Percentiles rank a stretch among this genome's conserved stretches.
These are phyloP conservation scores for Drosophila prolongata DNA, from an alignment of 2,888 invertebrate genomes.

Conservation along the genomic window DNA sequence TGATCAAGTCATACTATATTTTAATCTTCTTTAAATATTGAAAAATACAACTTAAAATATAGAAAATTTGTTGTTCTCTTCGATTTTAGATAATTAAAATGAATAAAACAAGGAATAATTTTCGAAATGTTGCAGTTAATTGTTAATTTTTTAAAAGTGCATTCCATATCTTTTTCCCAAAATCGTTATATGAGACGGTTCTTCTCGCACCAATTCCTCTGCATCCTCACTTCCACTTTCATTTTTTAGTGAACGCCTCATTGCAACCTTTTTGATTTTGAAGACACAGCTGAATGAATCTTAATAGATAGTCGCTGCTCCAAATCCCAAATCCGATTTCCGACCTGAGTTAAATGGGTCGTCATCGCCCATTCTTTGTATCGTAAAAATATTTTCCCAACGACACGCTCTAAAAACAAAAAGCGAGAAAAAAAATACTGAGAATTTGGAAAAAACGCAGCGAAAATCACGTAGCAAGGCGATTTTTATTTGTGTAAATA, in stretches of 20 bases:
- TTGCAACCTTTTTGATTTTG: slow-evolving; percentile 50
- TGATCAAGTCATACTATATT: background rate
- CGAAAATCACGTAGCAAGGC: slow-evolving; percentile 72
- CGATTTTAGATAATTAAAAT: too few species aligned
- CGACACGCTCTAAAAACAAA: slow-evolving; percentile 70
- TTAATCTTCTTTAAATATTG: too few species aligned
- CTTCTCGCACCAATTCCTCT: slow-evolving; percentile 20
- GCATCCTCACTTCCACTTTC: slow-evolving; percentile 26
- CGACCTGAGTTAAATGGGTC: slow-evolving; percentile 76
- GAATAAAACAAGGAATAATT: too few species aligned
- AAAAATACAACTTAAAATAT: too few species aligned
- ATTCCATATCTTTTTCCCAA: background rate
- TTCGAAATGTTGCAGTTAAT: background rate
- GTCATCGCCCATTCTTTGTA: slow-evolving; percentile 45
- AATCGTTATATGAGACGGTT: slow-evolving; percentile 1
- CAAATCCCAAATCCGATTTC: slow-evolving; percentile 45
- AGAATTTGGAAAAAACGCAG: slow-evolving; percentile 62
- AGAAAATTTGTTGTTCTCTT: too few species aligned
- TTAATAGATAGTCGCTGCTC: slow-evolving; percentile 50
- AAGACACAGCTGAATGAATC: slow-evolving; percentile 50
- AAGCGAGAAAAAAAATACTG: slow-evolving; percentile 4
- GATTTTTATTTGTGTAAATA: slow-evolving; percentile 81
- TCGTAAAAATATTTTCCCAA: slow-evolving; percentile 77
- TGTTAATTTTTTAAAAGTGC: background rate
- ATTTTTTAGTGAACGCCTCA: slow-evolving; percentile 53